phyloP scores from a whole-genome alignment of 2,888 invertebrate species.

The Dione juno region DNA sequence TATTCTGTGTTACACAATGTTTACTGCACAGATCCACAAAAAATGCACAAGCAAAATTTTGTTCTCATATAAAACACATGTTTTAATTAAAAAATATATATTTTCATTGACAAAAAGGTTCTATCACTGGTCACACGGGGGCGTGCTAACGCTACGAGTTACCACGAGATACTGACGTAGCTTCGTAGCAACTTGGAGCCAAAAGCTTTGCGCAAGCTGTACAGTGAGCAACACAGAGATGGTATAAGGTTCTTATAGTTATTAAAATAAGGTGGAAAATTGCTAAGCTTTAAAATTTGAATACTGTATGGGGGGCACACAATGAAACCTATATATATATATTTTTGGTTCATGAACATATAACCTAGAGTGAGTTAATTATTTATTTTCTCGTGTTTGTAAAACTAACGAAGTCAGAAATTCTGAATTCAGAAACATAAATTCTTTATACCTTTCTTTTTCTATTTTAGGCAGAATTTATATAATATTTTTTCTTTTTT shows the following conservation, averaged over 20 bases:
- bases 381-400: background rate
- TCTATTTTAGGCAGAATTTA: no score
- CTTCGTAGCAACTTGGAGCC: conserved; percentile 52
- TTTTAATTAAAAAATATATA: conserved; percentile 62
- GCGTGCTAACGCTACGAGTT: conserved; percentile 54
- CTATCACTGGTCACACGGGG: conserved; percentile 50
- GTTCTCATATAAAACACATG: conserved; percentile 31
- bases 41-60: conserved; percentile 17
- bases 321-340: conserved; percentile 1
- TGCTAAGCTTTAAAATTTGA: background rate
- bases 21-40: conserved; percentile 4
- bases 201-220: conserved; percentile 55
- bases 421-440: no score
- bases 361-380: background rate
- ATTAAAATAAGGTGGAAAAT: conserved; percentile 14
- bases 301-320: background rate
- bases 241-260: conserved; percentile 4
- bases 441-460: no score
- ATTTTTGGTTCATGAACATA: conserved; percentile 12
- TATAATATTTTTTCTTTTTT: no score
- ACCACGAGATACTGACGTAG: conserved; percentile 71
- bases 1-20: conserved; percentile 28
- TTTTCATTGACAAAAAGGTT: conserved; percentile 53
- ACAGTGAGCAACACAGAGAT: conserved; percentile 23
- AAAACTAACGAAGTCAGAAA: background rate